phyloP scores from a whole-genome alignment of 2,888 invertebrate species.

The Cantharis flavilabris region DNA sequence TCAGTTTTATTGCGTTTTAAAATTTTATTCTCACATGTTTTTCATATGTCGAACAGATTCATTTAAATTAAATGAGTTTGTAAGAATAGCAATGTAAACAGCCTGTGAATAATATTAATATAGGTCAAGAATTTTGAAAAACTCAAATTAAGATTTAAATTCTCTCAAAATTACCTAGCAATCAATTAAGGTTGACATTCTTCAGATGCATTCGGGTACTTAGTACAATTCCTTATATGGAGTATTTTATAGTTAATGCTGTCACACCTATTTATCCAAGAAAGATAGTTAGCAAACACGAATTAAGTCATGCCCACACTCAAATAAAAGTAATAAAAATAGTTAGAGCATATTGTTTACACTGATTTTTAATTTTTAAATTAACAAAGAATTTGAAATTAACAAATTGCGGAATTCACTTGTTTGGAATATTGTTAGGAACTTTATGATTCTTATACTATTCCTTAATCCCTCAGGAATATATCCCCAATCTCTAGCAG shows the following conservation, averaged over 20 bases:
- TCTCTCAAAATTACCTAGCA: background rate
- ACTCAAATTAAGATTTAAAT: background rate
- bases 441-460: no score
- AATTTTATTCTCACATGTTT: background rate
- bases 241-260: slow-evolving; percentile 14
- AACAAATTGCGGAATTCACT: background rate
- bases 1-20: background rate
- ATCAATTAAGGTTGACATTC: slow-evolving; percentile 10
- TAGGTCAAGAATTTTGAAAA: background rate
- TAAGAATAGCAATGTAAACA: background rate
- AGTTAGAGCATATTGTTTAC: background rate
- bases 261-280: slow-evolving; percentile 24
- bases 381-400: background rate
- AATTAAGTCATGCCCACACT: background rate
- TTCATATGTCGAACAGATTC: background rate
- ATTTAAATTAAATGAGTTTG: background rate
- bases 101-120: background rate
- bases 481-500: no score
- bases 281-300: background rate
- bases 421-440: background rate
- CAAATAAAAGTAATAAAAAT: background rate
- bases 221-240: slow-evolving; percentile 24
- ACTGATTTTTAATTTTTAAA: background rate
- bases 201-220: slow-evolving; percentile 14
- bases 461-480: no score